Evolutionary conservation across 1,140 invertebrate genomes (phyloP), one percentile per base, ranked within the genome.

Genomic region (Matsumurasca onukii): DNA sequence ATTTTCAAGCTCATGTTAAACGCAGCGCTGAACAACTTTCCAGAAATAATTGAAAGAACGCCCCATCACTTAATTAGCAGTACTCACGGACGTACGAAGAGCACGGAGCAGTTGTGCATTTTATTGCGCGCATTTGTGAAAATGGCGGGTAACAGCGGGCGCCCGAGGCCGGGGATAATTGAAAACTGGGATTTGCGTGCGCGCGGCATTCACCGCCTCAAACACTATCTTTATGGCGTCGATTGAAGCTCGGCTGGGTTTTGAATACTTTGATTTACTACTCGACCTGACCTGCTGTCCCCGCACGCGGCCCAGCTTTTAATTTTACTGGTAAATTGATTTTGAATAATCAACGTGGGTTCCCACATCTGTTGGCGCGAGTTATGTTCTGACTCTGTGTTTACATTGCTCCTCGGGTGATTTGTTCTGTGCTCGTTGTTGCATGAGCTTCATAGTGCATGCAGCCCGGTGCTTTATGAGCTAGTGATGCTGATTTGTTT

Each of bases 251-350:
- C 55, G 30, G 30, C 55, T 59, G 55, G 55, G 55, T 59, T 59
- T 59, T 59, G 55, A 59, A 59, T 59, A 59, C n/a, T 25, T 29
- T 59, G 25, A 59, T 59, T 59, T 59, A 59, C 25, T 15, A 29
- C 55, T 17, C 17, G 5, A 39, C 5, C 34, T 5, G 34, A 5
- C 5, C 34, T 39, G 55, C 15, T n/a, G 15, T 13, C 24, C 22
- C 2, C 55, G n/a, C 22, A 25, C 15, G 22, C 5, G 24, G 3
- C 55, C 3, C 25, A 27, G 55, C 55, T 59, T 59, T 59, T 59
- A 59, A 59, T 59, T 59, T 59, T 59, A 59, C 55, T 59, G 55
- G 55, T 59, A 59, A 59, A 59, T 59, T 59, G 55, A 59, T 59
- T 59, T 27, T 59, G 55, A 59, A 59, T 59, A 59, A 59, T 59